A percentile compares a stretch with the other conserved stretches of the same genome.
Evolutionary conservation across 2,888 invertebrate species (phyloP).

Genomic region (Tachina lurida): DNA sequence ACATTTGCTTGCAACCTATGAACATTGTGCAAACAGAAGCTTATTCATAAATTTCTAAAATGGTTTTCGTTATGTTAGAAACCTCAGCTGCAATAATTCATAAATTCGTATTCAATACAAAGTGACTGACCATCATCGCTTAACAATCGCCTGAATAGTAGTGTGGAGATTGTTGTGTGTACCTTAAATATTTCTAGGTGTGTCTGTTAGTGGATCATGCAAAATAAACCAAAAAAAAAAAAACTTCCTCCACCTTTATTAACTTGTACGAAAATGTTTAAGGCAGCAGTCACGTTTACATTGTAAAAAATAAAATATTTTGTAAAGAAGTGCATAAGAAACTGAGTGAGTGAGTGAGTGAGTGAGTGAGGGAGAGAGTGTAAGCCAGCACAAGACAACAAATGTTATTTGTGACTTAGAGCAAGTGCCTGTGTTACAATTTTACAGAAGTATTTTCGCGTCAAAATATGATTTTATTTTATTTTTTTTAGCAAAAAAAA

Average conservation of each 20-base stretch:
- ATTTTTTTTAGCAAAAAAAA: constrained; percentile 2
- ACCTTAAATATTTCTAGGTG: constrained; percentile 51
- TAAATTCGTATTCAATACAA: not conserved
- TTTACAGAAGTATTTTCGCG: not conserved
- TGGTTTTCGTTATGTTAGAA: constrained; percentile 14
- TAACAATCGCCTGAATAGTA: not conserved
- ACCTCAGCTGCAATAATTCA: not conserved
- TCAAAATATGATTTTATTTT: constrained; percentile 23
- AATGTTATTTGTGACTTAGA: constrained; percentile 35
- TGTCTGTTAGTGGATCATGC: constrained; percentile 46
- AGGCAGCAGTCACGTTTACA: constrained; percentile 44
- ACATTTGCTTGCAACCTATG: no score
- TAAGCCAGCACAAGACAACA: constrained; percentile 17
- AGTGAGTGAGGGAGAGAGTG: constrained; percentile 23
- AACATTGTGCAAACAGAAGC: constrained; percentile 30
- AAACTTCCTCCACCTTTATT: constrained; percentile 51
- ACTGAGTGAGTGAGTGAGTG: constrained; percentile 2
- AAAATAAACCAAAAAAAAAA: constrained; percentile 7
- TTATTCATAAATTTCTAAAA: constrained; percentile 37
- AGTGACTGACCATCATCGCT: constrained; percentile 28
- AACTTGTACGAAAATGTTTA: constrained; percentile 42
- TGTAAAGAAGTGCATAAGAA: constrained; percentile 22
- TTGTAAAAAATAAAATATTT: constrained; percentile 15
- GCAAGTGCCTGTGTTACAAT: constrained; percentile 9
- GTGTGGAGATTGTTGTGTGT: constrained; percentile 7